A percentile compares a stretch with the other conserved stretches of the same genome.
phyloP scores from a whole-genome alignment of 2,797 vertebrate genomes.

The Gastrophryne carolinensis region DNA sequence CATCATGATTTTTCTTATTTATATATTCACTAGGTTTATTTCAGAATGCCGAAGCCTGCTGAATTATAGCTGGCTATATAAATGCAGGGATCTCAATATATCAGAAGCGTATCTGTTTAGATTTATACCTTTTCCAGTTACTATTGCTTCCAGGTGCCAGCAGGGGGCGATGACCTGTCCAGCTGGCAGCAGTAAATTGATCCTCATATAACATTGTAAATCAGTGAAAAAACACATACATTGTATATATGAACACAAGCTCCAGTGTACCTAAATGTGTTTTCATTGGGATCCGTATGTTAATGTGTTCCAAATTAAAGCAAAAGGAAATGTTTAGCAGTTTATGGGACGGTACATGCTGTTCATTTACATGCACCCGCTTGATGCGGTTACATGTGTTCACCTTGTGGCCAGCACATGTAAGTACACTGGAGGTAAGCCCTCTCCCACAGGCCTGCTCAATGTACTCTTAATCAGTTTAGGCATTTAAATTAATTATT shows the following conservation, averaged over 20 bases:
- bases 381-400: background rate
- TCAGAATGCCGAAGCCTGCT: too few relatives aligned
- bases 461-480: slow-evolving; percentile 5
- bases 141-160: slow-evolving; percentile 9
- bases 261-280: background rate
- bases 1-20: too few relatives aligned
- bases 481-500: background rate
- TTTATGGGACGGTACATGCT: background rate
- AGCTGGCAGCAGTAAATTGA: background rate
- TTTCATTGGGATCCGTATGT: background rate
- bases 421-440: background rate
- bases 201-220: background rate
- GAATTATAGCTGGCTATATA: too few relatives aligned
- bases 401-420: background rate
- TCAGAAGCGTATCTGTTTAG: background rate
- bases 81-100: too few relatives aligned
- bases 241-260: too few relatives aligned
- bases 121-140: background rate
- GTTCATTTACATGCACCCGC: background rate
- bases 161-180: slow-evolving; percentile 7
- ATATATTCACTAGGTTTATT: background rate
- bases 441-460: slow-evolving; percentile 52
- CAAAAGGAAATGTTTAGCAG: background rate
- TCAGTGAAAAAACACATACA: too few relatives aligned
- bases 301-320: background rate